phyloP scores from a whole-genome alignment of 2,113 vertebrate genomes.

The Malurus elegans region DNA sequence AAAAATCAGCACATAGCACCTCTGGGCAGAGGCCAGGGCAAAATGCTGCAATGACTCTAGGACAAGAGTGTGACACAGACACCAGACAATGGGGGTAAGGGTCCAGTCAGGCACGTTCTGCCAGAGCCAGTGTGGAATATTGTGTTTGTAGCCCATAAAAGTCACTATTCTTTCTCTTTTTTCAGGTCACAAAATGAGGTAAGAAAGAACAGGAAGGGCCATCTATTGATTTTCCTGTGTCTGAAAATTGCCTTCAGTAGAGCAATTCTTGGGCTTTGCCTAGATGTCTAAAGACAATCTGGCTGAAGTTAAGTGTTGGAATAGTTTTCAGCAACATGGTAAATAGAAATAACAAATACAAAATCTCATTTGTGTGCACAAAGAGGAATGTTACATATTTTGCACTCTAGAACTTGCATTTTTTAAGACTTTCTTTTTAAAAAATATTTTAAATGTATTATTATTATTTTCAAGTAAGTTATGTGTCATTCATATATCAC shows the following conservation, averaged over 20 bases:
- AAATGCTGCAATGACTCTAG: neutral
- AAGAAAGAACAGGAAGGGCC: neutral
- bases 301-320: neutral
- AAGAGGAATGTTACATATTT: neutral
- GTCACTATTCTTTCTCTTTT: neutral
- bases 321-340: neutral
- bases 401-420: neutral
- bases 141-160: neutral
- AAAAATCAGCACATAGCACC: neutral
- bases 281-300: neutral
- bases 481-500: neutral
- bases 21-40: neutral
- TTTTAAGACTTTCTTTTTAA: neutral
- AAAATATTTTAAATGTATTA: neutral
- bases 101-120: accelerated
- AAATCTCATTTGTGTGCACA: neutral
- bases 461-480: neutral
- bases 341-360: neutral
- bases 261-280: neutral
- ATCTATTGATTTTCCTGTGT: neutral
- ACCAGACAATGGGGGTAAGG: accelerated
- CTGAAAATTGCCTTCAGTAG: neutral
- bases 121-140: neutral
- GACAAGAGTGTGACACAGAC: neutral
- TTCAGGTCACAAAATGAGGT: neutral